Conservation (phyloP, 92 coral and sea anemone genomes). For the Bergia sp. region DNA sequence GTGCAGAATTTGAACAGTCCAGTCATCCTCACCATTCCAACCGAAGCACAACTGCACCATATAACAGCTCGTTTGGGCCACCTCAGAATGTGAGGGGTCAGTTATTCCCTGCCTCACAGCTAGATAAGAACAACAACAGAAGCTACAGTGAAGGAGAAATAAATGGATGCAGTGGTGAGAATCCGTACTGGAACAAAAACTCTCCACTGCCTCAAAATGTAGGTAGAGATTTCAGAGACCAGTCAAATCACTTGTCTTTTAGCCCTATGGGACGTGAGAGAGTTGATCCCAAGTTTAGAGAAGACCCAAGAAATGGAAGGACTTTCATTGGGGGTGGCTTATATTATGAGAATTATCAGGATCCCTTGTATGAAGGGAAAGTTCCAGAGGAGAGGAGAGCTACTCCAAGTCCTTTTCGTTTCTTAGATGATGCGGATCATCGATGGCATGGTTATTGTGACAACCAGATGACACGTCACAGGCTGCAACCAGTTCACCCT, state of each 20-base stretch:
- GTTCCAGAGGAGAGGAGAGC: conserved; percentile 18
- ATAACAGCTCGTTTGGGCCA: background rate
- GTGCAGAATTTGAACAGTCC: background rate
- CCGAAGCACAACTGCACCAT: conserved; percentile 1
- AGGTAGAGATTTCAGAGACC: background rate
- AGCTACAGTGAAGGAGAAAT: background rate
- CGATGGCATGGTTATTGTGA: background rate
- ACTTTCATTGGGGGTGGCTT: background rate
- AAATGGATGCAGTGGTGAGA: background rate
- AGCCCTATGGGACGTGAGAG: background rate
- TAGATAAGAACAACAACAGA: conserved; percentile 15
- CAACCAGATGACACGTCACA: background rate
- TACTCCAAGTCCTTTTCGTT: background rate
- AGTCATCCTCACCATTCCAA: background rate
- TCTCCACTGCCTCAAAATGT: background rate
- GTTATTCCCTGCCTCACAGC: conserved; percentile 4
- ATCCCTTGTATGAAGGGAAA: background rate
- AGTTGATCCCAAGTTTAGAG: background rate
- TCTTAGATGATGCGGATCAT: background rate
- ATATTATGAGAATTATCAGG: background rate
- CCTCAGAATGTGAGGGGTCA: background rate
- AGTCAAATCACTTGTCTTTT: background rate
- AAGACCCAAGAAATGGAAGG: background rate
- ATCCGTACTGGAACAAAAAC: conserved; percentile 4
- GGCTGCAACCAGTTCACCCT: background rate